phyloP scores from a whole-genome alignment of 2,888 invertebrate species.

The Nomada fucata region DNA sequence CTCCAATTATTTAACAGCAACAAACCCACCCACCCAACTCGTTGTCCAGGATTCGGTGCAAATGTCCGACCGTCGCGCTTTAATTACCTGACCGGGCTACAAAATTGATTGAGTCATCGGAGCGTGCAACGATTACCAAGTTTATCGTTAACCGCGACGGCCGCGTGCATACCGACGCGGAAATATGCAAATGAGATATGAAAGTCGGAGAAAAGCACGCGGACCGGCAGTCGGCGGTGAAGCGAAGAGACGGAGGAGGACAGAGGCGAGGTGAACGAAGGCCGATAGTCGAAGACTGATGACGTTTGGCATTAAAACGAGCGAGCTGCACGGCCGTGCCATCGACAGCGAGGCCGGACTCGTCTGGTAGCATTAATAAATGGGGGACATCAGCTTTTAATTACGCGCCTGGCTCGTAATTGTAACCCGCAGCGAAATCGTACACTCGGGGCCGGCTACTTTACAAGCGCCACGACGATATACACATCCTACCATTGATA shows the following conservation, averaged over 20 bases:
- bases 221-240: not conserved
- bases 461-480: constrained; percentile 48
- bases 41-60: not conserved
- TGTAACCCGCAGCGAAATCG: constrained; percentile 71
- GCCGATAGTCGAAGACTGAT: constrained; percentile 62
- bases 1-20: no score
- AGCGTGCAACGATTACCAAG: constrained; percentile 38
- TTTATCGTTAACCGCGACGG: constrained; percentile 46
- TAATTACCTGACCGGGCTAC: constrained; percentile 21
- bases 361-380: constrained; percentile 68
- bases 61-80: not conserved
- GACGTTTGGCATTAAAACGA: constrained; percentile 68
- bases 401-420: constrained; percentile 70
- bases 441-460: constrained; percentile 47
- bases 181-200: constrained; percentile 59
- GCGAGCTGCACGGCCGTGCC: constrained; percentile 50
- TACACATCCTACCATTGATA: constrained; percentile 54
- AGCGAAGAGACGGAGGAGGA: not conserved
- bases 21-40: no score
- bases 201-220: not conserved
- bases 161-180: constrained; percentile 15
- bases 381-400: constrained; percentile 71
- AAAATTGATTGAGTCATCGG: constrained; percentile 64
- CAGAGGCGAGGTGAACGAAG: not conserved
- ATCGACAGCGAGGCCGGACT: constrained; percentile 52